A percentile compares a stretch with the other conserved stretches of the same genome.
phyloP scores from a whole-genome alignment of 2,888 invertebrate species.

The Drosophila melanosoma region DNA sequence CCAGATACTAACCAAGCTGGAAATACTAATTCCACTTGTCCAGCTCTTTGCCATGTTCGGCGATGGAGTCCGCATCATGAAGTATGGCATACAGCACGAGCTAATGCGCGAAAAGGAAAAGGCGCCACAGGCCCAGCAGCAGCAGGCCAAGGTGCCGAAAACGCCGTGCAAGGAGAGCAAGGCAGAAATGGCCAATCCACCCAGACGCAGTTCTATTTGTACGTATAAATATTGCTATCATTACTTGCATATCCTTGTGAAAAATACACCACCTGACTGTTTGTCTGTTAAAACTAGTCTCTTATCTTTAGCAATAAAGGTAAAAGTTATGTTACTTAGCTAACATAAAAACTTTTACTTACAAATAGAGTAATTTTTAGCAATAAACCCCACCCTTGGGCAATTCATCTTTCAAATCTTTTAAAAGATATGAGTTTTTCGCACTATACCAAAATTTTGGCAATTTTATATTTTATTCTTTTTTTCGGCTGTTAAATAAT shows the following conservation, averaged over 20 bases:
- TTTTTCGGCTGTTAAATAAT: neutral
- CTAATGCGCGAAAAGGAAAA: conserved; percentile 84
- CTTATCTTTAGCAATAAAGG: neutral
- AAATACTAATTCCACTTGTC: conserved; percentile 94
- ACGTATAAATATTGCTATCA: conserved; percentile 62
- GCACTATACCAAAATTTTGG: neutral
- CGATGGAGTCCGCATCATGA: conserved; percentile 92
- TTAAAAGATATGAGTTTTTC: neutral
- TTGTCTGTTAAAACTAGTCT: neutral
- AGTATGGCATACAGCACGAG: conserved; percentile 86
- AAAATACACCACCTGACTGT: neutral
- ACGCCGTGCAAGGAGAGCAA: conserved; percentile 83
- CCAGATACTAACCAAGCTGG: conserved; percentile 93
- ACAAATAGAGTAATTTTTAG: neutral
- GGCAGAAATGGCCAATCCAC: conserved; percentile 82
- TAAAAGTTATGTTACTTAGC: neutral
- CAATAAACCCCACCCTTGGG: neutral
- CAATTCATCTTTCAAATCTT: neutral
- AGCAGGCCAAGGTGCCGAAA: conserved; percentile 75
- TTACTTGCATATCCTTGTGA: neutral
- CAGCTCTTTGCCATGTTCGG: conserved; percentile 96
- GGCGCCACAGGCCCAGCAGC: conserved; percentile 53
- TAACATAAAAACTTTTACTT: neutral
- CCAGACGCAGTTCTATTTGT: conserved; percentile 87
- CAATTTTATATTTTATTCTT: neutral